Evolutionary conservation across 2,113 vertebrate species (phyloP).

Genomic region (Pachyramphus minor): DNA sequence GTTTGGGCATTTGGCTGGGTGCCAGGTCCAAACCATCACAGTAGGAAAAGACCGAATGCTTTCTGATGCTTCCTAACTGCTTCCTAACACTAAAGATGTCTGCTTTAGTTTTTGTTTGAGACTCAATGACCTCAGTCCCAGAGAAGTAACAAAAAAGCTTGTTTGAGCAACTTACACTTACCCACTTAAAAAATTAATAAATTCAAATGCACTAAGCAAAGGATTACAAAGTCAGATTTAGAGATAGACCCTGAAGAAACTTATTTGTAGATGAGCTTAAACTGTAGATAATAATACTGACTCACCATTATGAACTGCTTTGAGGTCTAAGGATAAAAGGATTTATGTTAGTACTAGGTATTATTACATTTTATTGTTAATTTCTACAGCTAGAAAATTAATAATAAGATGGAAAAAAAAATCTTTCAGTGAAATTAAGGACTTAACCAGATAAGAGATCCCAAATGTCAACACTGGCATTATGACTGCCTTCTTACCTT

Average conservation of each 20-base stretch:
- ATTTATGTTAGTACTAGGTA: slow-evolving; percentile 14
- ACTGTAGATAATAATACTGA: slow-evolving; percentile 47
- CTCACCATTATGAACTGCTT: slow-evolving; percentile 46
- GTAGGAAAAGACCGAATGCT: background rate
- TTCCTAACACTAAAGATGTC: background rate
- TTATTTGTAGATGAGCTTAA: slow-evolving; percentile 57
- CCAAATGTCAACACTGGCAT: background rate
- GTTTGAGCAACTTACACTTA: slow-evolving; percentile 22
- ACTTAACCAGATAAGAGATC: slow-evolving; percentile 5
- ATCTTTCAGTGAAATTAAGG: background rate
- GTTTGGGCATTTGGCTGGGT: too few relatives aligned
- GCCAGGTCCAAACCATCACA: too few relatives aligned
- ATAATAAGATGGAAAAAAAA: background rate
- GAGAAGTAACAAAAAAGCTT: slow-evolving; percentile 14
- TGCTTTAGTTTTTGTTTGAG: background rate
- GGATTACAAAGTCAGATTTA: slow-evolving; percentile 48
- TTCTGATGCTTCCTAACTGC: background rate
- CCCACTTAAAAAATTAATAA: slow-evolving; percentile 42
- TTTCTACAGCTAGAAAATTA: slow-evolving; percentile 41
- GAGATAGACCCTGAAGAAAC: slow-evolving; percentile 56
- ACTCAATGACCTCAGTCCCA: background rate
- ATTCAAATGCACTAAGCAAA: slow-evolving; percentile 13
- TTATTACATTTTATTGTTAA: slow-evolving; percentile 52
- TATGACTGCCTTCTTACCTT: background rate
- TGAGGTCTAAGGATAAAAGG: slow-evolving; percentile 60